Evolutionary conservation across 2,797 vertebrate genomes (phyloP).

Genomic region (Peromyscus aztecus): DNA sequence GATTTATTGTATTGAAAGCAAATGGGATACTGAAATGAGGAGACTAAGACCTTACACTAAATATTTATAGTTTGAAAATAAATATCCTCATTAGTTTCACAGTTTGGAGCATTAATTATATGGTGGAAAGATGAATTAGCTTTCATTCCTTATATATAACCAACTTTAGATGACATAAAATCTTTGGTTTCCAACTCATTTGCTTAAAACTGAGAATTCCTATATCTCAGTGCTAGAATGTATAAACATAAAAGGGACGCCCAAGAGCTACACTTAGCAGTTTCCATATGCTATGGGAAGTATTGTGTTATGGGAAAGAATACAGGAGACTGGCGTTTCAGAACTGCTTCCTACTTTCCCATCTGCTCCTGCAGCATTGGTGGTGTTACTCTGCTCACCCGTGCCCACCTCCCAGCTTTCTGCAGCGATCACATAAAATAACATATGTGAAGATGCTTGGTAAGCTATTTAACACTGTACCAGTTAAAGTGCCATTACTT

Average conservation of each 20-base stretch:
- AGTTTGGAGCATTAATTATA: constrained; percentile 76
- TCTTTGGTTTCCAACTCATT: constrained; percentile 76
- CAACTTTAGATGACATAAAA: constrained; percentile 75
- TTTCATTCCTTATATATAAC: constrained; percentile 76
- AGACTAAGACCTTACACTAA: constrained; percentile 72
- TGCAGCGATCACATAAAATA: constrained; percentile 43
- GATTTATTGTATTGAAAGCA: constrained; percentile 74
- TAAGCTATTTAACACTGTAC: constrained; percentile 37
- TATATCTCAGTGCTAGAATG: constrained; percentile 20
- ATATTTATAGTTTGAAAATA: constrained; percentile 82
- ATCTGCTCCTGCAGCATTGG: neutral
- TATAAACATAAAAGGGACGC: constrained; percentile 50
- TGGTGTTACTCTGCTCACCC: neutral
- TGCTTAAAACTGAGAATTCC: constrained; percentile 37
- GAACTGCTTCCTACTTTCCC: constrained; percentile 10
- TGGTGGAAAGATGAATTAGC: constrained; percentile 71
- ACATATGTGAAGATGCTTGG: constrained; percentile 25
- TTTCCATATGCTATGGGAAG: neutral
- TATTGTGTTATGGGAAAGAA: neutral
- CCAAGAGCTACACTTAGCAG: neutral
- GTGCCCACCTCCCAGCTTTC: neutral
- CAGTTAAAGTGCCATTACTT: constrained; percentile 51
- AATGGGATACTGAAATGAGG: constrained; percentile 76
- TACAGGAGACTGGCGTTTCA: neutral
- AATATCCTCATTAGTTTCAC: constrained; percentile 78